Evolutionary conservation across 1,140 invertebrate species (phyloP).

Genomic region (Drosophila navojoa): DNA sequence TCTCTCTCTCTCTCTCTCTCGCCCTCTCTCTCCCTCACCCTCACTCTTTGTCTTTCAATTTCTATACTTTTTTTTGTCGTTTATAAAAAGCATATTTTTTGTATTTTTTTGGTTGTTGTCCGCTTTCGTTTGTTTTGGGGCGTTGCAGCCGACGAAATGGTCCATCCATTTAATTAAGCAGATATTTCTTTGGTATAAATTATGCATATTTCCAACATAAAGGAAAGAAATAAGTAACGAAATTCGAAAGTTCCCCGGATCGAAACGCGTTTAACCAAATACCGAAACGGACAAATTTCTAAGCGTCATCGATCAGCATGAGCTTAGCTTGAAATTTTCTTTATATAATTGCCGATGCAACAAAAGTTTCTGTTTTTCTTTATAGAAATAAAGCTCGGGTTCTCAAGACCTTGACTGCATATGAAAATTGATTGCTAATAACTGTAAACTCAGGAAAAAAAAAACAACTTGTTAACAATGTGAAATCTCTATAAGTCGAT

Average conservation of each 20-base stretch:
- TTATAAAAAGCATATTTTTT: slow-evolving; percentile 31
- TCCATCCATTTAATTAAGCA: slow-evolving; percentile 52
- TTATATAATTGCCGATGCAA: slow-evolving; percentile 45
- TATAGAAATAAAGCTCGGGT: slow-evolving; percentile 1
- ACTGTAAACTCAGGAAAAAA: slow-evolving; percentile 17
- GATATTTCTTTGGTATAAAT: slow-evolving; percentile 58
- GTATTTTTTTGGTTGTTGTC: slow-evolving; percentile 30
- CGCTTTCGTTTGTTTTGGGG: slow-evolving; percentile 60
- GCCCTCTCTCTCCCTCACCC: not conserved
- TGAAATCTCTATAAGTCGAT: not conserved
- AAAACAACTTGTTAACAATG: slow-evolving; percentile 6
- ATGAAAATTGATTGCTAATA: slow-evolving; percentile 51
- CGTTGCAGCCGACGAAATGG: slow-evolving; percentile 28
- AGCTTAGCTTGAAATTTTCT: slow-evolving; percentile 1
- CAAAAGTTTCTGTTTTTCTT: not conserved
- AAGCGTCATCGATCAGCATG: slow-evolving; percentile 26
- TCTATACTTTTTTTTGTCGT: slow-evolving; percentile 11
- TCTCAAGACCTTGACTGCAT: slow-evolving; percentile 51
- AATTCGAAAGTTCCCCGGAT: slow-evolving; percentile 47
- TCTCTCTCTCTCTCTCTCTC: slow-evolving; percentile 18
- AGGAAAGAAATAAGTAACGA: slow-evolving; percentile 8
- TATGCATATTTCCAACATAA: slow-evolving; percentile 36
- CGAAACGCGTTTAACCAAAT: not conserved
- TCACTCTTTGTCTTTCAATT: no score
- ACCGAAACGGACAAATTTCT: slow-evolving; percentile 38